Conservation (phyloP, 92 coral and sea anemone species). For the Montipora capitata region DNA sequence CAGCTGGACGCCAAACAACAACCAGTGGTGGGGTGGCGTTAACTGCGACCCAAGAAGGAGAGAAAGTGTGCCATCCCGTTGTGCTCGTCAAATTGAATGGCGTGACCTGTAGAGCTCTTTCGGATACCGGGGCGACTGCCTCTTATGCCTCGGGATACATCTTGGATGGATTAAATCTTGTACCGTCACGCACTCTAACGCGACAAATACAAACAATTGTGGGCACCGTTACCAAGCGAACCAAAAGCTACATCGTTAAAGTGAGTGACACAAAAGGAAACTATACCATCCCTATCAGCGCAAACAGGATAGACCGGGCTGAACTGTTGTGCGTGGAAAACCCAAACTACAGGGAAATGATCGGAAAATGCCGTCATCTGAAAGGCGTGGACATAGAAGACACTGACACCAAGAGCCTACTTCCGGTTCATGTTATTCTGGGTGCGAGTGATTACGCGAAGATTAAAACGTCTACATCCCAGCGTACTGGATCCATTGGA, state of each 20-base stretch:
- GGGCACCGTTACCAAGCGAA: conserved; percentile 62
- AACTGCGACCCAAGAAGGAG: conserved; percentile 60
- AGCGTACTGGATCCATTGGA: conserved; percentile 67
- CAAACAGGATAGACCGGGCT: too few species aligned
- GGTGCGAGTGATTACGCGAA: conserved; percentile 75
- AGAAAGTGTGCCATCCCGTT: conserved; percentile 65
- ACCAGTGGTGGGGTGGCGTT: conserved; percentile 28
- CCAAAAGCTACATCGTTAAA: too few species aligned
- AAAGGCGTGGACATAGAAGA: conserved; percentile 70
- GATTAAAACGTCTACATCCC: conserved; percentile 68
- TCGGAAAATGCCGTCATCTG: conserved; percentile 62
- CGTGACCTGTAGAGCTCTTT: conserved; percentile 65
- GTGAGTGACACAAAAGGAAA: too few species aligned
- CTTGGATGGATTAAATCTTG: conserved; percentile 45
- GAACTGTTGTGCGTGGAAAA: conserved; percentile 66
- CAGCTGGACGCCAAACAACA: not conserved
- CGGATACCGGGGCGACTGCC: conserved; percentile 64
- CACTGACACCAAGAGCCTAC: conserved; percentile 55
- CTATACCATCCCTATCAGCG: too few species aligned
- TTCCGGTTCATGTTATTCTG: conserved; percentile 75
- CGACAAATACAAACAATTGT: conserved; percentile 66
- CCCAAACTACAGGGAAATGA: conserved; percentile 50
- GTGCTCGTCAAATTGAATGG: conserved; percentile 61
- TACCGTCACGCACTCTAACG: conserved; percentile 58
- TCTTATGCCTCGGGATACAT: conserved; percentile 66